A percentile compares a stretch with the other conserved stretches of the same genome.
Conservation (phyloP, 2,113 vertebrate species). For the Emberiza fucata region DNA sequence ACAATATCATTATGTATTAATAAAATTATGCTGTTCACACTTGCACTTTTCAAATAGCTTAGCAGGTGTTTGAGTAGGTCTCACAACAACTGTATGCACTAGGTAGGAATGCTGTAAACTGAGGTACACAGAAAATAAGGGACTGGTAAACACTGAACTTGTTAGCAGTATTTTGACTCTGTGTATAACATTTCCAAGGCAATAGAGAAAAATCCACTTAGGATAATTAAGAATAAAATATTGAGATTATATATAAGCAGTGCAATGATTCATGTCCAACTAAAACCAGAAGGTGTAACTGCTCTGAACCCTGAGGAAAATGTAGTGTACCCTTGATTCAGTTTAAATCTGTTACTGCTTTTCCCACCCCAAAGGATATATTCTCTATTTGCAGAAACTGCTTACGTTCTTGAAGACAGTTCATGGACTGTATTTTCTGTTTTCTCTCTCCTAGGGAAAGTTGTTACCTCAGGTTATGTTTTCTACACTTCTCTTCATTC, state of each 20-base stretch:
- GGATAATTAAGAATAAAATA: background rate
- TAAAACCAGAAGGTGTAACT: background rate
- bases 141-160: background rate
- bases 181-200: background rate
- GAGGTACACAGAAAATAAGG: background rate
- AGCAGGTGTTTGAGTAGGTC: background rate
- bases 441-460: background rate
- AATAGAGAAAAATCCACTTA: background rate
- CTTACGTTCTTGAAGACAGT: background rate
- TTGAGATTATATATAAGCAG: background rate
- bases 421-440: background rate
- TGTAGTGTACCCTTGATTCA: background rate
- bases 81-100: background rate
- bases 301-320: background rate
- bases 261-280: background rate
- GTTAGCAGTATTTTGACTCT: background rate
- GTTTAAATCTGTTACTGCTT: background rate
- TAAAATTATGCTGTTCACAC: background rate
- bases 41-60: background rate
- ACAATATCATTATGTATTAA: background rate
- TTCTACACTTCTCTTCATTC: background rate
- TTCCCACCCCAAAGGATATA: background rate
- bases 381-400: background rate
- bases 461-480: background rate
- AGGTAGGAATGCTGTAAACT: background rate